Evolutionary conservation across 2,797 vertebrate species (phyloP).

Genomic region (Onychomys torridus): DNA sequence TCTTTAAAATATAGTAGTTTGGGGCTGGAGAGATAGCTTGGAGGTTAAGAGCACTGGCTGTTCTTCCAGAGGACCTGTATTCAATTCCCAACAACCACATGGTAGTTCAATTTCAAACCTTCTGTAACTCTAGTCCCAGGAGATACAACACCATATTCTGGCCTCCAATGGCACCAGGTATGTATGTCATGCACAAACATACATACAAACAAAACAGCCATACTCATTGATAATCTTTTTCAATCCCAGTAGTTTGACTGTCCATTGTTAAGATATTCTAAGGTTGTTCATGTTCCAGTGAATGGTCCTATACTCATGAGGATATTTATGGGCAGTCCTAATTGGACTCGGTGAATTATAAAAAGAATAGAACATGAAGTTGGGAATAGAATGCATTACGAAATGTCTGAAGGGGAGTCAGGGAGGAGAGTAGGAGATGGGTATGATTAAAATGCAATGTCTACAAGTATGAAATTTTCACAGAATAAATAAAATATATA

Average conservation of each 20-base stretch:
- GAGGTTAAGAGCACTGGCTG: background rate
- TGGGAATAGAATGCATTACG: background rate
- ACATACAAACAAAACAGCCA: background rate
- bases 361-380: background rate
- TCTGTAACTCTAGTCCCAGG: background rate
- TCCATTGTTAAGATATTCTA: background rate
- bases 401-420: background rate
- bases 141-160: background rate
- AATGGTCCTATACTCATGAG: background rate
- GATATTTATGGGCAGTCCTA: no score
- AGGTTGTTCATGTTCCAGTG: background rate
- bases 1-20: conserved; percentile 18
- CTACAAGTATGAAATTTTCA: background rate
- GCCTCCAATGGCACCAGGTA: background rate
- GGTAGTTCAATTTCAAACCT: background rate
- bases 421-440: background rate
- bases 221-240: background rate
- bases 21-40: background rate
- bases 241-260: background rate
- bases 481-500: background rate
- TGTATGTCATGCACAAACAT: background rate
- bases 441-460: background rate
- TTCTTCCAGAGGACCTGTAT: background rate
- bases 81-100: background rate
- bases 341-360: background rate